Percentiles rank a stretch among this genome's conserved stretches.
These are phyloP conservation scores for Lamellibrachia columna DNA, from an alignment of 2,888 invertebrate species.

Conservation along the genomic window DNA sequence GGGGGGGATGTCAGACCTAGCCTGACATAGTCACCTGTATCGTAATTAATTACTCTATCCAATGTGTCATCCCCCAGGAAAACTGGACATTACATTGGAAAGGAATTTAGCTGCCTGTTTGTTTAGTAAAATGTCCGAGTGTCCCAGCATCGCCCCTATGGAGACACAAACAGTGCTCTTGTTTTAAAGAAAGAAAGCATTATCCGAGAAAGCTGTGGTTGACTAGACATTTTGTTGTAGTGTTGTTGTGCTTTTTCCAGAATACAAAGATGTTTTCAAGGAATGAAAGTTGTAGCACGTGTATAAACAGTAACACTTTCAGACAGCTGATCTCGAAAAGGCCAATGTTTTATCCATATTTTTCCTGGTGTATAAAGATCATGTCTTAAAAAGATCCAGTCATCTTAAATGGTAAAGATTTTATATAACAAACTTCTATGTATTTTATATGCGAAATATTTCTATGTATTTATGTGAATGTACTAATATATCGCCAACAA, in stretches of 20 bases:
- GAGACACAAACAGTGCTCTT: neutral
- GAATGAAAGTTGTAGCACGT: neutral
- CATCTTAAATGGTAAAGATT: neutral
- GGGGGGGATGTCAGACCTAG: neutral
- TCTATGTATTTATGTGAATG: conserved; percentile 16
- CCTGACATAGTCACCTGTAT: neutral
- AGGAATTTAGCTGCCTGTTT: neutral
- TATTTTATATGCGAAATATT: conserved; percentile 16
- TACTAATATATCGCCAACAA: conserved; percentile 10
- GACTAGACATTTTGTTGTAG: neutral
- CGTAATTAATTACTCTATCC: neutral
- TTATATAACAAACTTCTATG: neutral
- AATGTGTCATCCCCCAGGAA: neutral
- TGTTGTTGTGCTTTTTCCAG: neutral
- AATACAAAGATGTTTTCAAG: conserved; percentile 6
- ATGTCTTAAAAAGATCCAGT: neutral
- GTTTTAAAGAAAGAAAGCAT: neutral
- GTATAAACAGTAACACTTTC: neutral
- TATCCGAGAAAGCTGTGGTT: neutral
- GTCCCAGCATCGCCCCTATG: neutral
- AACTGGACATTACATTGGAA: neutral
- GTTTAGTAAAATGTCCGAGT: neutral
- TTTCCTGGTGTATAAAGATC: neutral
- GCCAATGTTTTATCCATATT: neutral
- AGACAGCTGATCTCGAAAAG: conserved; percentile 8